Conservation (phyloP, 1,140 invertebrate genomes). For the Carcinoscorpius rotundicauda region DNA sequence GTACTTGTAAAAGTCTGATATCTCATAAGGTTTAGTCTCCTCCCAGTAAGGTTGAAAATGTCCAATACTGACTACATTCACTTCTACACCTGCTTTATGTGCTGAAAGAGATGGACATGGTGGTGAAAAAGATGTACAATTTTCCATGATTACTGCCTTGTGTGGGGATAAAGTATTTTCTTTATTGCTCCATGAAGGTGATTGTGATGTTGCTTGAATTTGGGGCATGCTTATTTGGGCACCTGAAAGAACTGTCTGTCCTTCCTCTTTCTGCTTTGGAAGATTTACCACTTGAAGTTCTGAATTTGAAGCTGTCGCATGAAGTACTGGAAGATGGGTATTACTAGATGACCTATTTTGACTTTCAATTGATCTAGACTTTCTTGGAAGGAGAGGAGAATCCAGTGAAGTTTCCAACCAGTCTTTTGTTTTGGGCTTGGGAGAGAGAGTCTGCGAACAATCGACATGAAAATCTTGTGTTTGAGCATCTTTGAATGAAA, state of each 20-base stretch:
- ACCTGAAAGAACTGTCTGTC: too few relatives aligned
- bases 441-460: background rate
- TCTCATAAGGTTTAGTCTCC: conserved; percentile 89
- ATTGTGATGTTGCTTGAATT: too few relatives aligned
- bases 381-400: conserved; percentile 33
- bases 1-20: conserved; percentile 95
- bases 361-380: background rate
- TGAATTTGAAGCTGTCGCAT: too few relatives aligned
- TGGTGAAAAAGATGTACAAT: background rate
- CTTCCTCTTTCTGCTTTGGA: too few relatives aligned
- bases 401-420: conserved; percentile 62
- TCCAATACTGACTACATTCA: conserved; percentile 65
- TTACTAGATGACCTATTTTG: too few relatives aligned
- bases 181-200: too few relatives aligned
- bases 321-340: too few relatives aligned
- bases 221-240: too few relatives aligned
- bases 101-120: background rate
- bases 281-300: too few relatives aligned
- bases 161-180: too few relatives aligned
- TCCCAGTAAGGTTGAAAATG: conserved; percentile 85
- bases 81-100: conserved; percentile 11
- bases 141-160: too few relatives aligned
- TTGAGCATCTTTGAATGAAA: too few relatives aligned
- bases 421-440: conserved; percentile 42
- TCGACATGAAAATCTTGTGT: background rate